Evolutionary conservation across 2,888 invertebrate species (phyloP).

Genomic region (Philopedon plagiatum): DNA sequence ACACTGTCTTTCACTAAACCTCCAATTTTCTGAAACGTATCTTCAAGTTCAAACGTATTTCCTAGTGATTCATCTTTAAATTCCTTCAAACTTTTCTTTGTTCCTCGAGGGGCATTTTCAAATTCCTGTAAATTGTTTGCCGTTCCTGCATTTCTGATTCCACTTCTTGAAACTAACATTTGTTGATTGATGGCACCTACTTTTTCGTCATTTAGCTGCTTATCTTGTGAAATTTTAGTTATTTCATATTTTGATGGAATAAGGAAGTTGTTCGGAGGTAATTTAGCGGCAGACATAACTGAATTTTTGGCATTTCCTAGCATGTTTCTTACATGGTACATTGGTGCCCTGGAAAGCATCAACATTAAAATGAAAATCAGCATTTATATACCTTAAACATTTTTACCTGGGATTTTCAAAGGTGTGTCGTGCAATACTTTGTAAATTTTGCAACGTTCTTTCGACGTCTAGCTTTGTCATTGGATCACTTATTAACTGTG

Average conservation of each 20-base stretch:
- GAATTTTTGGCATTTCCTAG: conserved; percentile 64
- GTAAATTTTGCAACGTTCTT: conserved; percentile 65
- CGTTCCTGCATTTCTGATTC: background rate
- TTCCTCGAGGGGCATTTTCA: background rate
- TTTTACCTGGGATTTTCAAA: conserved; percentile 61
- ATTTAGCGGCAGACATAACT: conserved; percentile 62
- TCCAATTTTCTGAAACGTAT: conserved; percentile 57
- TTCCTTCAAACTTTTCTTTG: background rate
- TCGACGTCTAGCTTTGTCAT: conserved; percentile 63
- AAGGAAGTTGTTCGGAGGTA: conserved; percentile 64
- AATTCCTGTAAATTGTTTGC: background rate
- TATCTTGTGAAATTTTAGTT: conserved; percentile 50
- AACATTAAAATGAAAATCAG: background rate
- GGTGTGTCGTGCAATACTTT: conserved; percentile 62
- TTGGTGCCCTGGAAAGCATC: conserved; percentile 59
- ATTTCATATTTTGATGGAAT: conserved; percentile 65
- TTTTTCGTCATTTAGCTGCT: conserved; percentile 6
- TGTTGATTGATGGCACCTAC: conserved; percentile 48
- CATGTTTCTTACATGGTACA: conserved; percentile 65
- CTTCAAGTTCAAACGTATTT: conserved; percentile 51
- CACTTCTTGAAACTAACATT: conserved; percentile 34
- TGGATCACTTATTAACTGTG: conserved; percentile 60
- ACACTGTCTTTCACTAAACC: conserved; percentile 63
- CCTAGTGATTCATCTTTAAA: background rate
- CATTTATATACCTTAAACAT: background rate